Evolutionary conservation across 2,888 invertebrate genomes (phyloP), one percentile per base, ranked within the genome.

Genomic region (Mythimna vitellina): DNA sequence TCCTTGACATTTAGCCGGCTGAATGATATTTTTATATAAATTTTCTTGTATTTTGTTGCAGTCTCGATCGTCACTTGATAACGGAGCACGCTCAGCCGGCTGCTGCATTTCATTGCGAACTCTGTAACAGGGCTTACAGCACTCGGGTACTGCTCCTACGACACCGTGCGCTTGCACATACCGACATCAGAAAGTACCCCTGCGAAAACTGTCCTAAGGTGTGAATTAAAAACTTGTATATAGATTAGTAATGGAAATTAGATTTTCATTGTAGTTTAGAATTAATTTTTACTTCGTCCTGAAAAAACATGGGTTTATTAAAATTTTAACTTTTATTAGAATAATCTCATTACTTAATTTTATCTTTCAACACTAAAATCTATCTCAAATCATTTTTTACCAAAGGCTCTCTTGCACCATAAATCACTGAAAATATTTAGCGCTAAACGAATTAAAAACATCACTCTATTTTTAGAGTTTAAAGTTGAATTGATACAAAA

Each of bases 161-260:
- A 65, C 99, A 99, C 93, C 97, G 98, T 71, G 98, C 98, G 3
- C 96, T 98, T 63, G 97, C 97, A 56, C 98, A 98, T 93, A 98
- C 98, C 38, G 98, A 98, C 91, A 97, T 98, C 76, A 97, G 98
- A 86, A 98, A 98, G 91, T 99, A 99, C 94, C 98, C 98, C 81
- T 99, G 99, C 95, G 99, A 99, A 92, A 99, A 99, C 92, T 99
- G 98, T 91, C 97, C 98, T 83, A 98, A 98, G 97, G 98, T 98
- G 95, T 95, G 96, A 73, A 80, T 81, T 76, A 38, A 73, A 74
- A 70, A 75, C 62, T 78, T 80, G 69, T 75, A 74, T 42, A 51
- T 69, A 72, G 46, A 68, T 25, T 66, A 73, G 38, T 69, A 65
- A 69, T 79, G 53, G 4, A 72, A 54, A 70, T 68, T 14, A 25